These are phyloP conservation scores for Pimephales promelas DNA, from an alignment of 2,113 vertebrate species.

Conservation along the genomic window DNA sequence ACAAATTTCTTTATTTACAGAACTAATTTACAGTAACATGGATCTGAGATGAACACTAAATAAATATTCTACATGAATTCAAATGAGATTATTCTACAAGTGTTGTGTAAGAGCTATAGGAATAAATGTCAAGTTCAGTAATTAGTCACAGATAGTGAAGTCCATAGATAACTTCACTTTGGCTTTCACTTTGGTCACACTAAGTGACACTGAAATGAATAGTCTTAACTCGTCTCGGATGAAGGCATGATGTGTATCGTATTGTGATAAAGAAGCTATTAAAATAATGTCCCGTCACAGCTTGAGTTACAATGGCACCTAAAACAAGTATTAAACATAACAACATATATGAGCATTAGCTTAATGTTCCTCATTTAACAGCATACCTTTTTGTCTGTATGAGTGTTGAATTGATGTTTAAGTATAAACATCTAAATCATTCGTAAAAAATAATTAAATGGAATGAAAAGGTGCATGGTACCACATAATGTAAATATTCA, in stretches of 20 bases:
- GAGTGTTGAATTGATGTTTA: not conserved
- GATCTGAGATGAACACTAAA: not conserved
- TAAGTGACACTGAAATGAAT: conserved; percentile 4
- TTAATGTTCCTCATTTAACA: not conserved
- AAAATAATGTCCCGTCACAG: not conserved
- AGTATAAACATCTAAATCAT: not conserved
- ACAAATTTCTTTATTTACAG: conserved; percentile 59
- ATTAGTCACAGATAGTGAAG: not conserved
- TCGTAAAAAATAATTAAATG: conserved; percentile 7
- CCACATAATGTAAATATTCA: conserved; percentile 72
- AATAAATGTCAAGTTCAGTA: conserved; percentile 8
- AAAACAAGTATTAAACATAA: not conserved
- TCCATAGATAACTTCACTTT: conserved; percentile 39
- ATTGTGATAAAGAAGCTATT: too few relatives aligned
- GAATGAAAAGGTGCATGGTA: not conserved
- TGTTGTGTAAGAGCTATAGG: not conserved
- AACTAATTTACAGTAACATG: conserved; percentile 49
- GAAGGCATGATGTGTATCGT: not conserved
- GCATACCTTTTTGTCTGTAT: not conserved
- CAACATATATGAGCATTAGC: not conserved
- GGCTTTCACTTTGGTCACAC: conserved; percentile 6
- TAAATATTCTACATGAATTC: conserved; percentile 31
- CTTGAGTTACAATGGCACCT: conserved; percentile 27
- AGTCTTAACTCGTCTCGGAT: not conserved
- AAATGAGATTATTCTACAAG: conserved; percentile 32